phyloP scores from a whole-genome alignment of 35 echinoderm and acorn worm genomes.

The Diadema setosum region DNA sequence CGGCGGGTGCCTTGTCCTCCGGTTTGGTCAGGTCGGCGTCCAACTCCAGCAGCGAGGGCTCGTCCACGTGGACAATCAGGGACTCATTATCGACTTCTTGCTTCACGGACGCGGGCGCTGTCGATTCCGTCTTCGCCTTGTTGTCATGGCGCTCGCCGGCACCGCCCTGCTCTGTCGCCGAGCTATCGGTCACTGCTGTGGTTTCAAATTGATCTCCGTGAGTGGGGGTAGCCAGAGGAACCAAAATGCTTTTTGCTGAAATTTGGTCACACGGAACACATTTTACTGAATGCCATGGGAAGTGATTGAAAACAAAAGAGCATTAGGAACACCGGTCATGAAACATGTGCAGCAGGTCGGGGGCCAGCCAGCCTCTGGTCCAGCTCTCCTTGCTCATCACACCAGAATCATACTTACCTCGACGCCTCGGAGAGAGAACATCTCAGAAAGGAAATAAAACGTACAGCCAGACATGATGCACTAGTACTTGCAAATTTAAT shows the following conservation, averaged over 20 bases:
- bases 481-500: too few species aligned
- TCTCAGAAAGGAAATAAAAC: too few species aligned
- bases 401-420: too few species aligned
- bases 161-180: not conserved
- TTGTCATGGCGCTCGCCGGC: not conserved
- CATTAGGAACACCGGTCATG: not conserved
- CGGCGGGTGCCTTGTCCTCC: not conserved
- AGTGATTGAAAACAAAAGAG: not conserved
- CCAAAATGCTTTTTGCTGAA: not conserved
- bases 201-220: constrained; percentile 15
- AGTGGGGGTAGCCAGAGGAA: not conserved
- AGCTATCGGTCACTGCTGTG: constrained; percentile 9
- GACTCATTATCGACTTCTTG: constrained; percentile 66
- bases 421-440: too few species aligned
- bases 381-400: too few species aligned
- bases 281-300: not conserved
- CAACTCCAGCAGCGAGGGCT: constrained; percentile 74
- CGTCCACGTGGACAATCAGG: constrained; percentile 86
- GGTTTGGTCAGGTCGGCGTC: constrained; percentile 78
- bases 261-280: not conserved
- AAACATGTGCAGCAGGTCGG: not conserved
- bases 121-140: not conserved
- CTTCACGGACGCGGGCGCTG: not conserved
- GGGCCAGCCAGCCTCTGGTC: not conserved
- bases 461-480: too few species aligned